Percentiles rank a stretch among this genome's conserved stretches.
Evolutionary conservation across 1,140 invertebrate species (phyloP).

Genomic region (Bicyclus anynana): DNA sequence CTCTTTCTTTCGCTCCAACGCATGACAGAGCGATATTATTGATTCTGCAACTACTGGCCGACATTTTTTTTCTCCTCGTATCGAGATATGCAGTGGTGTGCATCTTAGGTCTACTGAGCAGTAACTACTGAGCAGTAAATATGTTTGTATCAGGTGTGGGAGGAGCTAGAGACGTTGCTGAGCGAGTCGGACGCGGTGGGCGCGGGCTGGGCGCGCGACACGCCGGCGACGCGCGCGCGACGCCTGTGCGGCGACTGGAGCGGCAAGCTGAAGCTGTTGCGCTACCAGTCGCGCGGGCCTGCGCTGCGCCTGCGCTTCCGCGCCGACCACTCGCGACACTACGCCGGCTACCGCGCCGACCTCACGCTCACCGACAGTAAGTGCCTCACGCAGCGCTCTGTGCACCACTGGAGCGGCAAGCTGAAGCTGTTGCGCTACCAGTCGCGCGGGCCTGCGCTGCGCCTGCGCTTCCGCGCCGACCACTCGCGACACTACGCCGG

Average conservation of each 20-base stretch:
- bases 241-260: conserved; percentile 86
- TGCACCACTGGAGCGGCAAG: conserved; percentile 76
- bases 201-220: conserved; percentile 51
- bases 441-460: conserved; percentile 67
- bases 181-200: conserved; percentile 55
- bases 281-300: conserved; percentile 78
- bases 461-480: conserved; percentile 83
- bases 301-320: conserved; percentile 80
- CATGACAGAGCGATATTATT: too few relatives aligned
- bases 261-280: conserved; percentile 83
- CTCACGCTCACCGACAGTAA: conserved; percentile 83
- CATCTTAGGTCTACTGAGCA: too few relatives aligned
- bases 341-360: conserved; percentile 82
- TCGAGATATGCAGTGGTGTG: too few relatives aligned
- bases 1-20: too few relatives aligned
- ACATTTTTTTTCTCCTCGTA: too few relatives aligned
- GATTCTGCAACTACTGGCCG: too few relatives aligned
- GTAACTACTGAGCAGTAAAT: too few relatives aligned
- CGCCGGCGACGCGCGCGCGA: conserved; percentile 41
- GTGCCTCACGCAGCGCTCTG: too few relatives aligned
- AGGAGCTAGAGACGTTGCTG: conserved; percentile 51
- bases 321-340: conserved; percentile 85
- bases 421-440: conserved; percentile 82
- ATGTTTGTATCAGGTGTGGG: conserved; percentile 47
- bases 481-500: conserved; percentile 85